phyloP scores from a whole-genome alignment of 2,113 vertebrate genomes.

The Poeciliopsis prolifica region DNA sequence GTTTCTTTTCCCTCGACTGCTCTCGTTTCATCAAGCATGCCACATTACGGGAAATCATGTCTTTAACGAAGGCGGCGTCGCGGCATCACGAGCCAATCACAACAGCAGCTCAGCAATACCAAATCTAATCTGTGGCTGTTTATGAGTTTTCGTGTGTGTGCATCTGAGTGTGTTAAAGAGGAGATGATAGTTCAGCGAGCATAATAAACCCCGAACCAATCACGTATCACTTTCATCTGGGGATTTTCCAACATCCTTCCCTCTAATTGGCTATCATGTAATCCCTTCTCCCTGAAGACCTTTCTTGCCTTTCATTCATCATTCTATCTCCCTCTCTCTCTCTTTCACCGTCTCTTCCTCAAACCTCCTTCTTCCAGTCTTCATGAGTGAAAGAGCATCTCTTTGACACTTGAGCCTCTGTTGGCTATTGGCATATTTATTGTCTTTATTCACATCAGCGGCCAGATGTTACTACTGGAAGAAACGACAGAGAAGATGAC shows the following conservation, averaged over 20 bases:
- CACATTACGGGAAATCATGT: conserved; percentile 4
- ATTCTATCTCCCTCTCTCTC: conserved; percentile 39
- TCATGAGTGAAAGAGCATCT: not conserved
- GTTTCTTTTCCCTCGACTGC: conserved; percentile 11
- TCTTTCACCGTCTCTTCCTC: conserved; percentile 12
- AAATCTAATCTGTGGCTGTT: conserved; percentile 32
- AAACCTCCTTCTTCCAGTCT: conserved; percentile 2
- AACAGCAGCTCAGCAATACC: conserved; percentile 22
- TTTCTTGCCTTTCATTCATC: conserved; percentile 44
- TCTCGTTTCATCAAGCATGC: not conserved
- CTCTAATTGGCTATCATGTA: conserved; percentile 93
- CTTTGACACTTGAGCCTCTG: too few relatives aligned
- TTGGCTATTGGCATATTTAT: too few relatives aligned
- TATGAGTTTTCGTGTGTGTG: conserved; percentile 18
- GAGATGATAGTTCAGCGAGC: conserved; percentile 51
- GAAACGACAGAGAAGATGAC: too few relatives aligned
- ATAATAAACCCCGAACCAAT: conserved; percentile 71
- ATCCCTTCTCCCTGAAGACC: conserved; percentile 84
- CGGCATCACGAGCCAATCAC: conserved; percentile 10
- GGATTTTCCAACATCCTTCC: conserved; percentile 84
- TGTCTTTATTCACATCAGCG: too few relatives aligned
- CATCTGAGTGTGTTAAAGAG: conserved; percentile 40
- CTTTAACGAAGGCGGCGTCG: conserved; percentile 3
- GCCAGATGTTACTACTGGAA: too few relatives aligned
- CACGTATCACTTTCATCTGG: conserved; percentile 75